Evolutionary conservation across 2,113 vertebrate species (phyloP).

Genomic region (Daboia siamensis): DNA sequence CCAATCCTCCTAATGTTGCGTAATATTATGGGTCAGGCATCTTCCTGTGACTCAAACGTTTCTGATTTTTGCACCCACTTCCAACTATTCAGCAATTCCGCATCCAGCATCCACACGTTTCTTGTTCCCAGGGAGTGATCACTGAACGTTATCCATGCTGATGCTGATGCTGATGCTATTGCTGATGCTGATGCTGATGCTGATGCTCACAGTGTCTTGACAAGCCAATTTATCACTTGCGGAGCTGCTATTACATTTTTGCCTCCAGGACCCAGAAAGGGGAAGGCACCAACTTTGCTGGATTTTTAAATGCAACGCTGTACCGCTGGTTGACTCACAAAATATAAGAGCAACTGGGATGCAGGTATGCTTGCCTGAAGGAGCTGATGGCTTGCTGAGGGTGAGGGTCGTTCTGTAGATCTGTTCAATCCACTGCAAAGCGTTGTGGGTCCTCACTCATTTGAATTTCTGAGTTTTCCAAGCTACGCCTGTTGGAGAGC

Average conservation of each 20-base stretch:
- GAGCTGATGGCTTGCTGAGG: not conserved
- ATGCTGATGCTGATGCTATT: too few relatives aligned
- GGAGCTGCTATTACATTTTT: not conserved
- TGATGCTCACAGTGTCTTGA: not conserved
- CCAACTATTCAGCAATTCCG: not conserved
- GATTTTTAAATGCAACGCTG: not conserved
- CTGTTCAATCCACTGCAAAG: not conserved
- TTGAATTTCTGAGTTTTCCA: not conserved
- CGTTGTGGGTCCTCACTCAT: not conserved
- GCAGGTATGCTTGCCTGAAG: not conserved
- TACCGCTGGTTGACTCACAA: not conserved
- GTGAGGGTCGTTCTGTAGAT: not conserved
- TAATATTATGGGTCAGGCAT: not conserved
- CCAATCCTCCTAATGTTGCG: not conserved
- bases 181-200: too few relatives aligned
- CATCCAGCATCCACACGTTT: accelerated
- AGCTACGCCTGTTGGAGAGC: not conserved
- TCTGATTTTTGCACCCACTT: not conserved
- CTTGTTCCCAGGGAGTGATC: not conserved
- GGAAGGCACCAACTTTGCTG: not conserved
- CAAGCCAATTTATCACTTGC: not conserved
- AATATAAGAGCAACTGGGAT: not conserved
- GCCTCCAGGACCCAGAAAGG: not conserved
- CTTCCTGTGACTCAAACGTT: not conserved
- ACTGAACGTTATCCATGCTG: accelerated